Conservation (phyloP, 2,888 invertebrate species). For the Sinotaia quadrata region DNA sequence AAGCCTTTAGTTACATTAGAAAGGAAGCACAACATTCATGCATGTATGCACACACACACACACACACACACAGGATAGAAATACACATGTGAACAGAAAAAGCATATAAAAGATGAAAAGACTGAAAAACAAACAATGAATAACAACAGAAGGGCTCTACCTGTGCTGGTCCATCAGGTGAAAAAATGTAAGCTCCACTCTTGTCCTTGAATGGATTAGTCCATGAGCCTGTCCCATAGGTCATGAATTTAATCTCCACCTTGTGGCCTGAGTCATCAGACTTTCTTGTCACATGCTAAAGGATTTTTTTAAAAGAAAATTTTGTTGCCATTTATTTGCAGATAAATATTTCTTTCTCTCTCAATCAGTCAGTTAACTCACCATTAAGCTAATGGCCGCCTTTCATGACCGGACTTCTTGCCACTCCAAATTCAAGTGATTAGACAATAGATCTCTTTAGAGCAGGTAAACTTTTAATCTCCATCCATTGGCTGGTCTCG, state of each 20-base stretch:
- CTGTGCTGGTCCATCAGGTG: slow-evolving; percentile 89
- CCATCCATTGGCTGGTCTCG: too few relatives aligned
- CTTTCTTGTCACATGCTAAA: slow-evolving; percentile 75
- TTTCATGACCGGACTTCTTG: too few relatives aligned
- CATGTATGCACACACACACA: too few relatives aligned
- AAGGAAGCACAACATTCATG: too few relatives aligned
- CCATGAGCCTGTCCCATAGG: slow-evolving; percentile 79
- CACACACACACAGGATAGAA: neutral
- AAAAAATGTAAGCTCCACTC: slow-evolving; percentile 96
- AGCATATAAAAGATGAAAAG: neutral
- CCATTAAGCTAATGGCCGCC: too few relatives aligned
- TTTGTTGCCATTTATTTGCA: neutral
- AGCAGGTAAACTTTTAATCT: too few relatives aligned
- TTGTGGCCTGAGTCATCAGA: slow-evolving; percentile 42
- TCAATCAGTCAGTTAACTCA: too few relatives aligned
- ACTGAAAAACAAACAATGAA: neutral
- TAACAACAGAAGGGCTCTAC: slow-evolving; percentile 74
- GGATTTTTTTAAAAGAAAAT: neutral
- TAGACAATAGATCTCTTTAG: too few relatives aligned
- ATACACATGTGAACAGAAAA: neutral
- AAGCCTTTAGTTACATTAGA: too few relatives aligned
- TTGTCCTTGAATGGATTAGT: slow-evolving; percentile 71
- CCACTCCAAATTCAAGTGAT: too few relatives aligned
- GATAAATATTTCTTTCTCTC: too few relatives aligned
- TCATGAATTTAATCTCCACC: slow-evolving; percentile 71